These are phyloP conservation scores for Drosophila anomalata DNA, from an alignment of 2,888 invertebrate genomes.

Conservation along the genomic window DNA sequence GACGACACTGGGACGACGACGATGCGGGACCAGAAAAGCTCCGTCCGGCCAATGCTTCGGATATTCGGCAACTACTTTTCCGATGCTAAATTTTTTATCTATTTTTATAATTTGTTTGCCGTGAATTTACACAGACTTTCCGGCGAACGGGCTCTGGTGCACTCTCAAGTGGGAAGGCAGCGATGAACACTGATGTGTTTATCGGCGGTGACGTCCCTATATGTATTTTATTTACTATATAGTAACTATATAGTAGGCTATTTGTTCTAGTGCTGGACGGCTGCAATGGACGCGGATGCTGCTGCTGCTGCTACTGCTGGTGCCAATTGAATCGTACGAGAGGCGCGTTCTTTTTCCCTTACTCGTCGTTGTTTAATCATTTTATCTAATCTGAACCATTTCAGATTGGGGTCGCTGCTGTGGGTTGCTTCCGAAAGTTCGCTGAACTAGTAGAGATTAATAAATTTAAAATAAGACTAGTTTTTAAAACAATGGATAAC, in stretches of 20 bases:
- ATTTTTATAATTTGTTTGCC: slow-evolving; percentile 64
- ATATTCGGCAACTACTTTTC: slow-evolving; percentile 72
- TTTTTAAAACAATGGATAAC: too few relatives aligned
- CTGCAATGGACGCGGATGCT: slow-evolving; percentile 54
- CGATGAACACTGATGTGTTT: slow-evolving; percentile 9
- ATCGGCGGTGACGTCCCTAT: slow-evolving; percentile 5
- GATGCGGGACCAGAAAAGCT: slow-evolving; percentile 53
- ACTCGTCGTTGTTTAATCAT: slow-evolving; percentile 62
- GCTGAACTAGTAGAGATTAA: too few relatives aligned
- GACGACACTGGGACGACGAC: slow-evolving; percentile 62
- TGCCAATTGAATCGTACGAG: slow-evolving; percentile 58
- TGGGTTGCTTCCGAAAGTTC: not conserved
- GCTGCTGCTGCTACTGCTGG: slow-evolving; percentile 36
- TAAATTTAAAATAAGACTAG: too few relatives aligned
- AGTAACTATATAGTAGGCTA: not conserved
- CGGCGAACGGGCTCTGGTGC: slow-evolving; percentile 27
- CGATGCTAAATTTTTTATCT: slow-evolving; percentile 59
- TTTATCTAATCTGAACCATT: slow-evolving; percentile 66
- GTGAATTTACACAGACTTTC: slow-evolving; percentile 38
- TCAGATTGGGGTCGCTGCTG: slow-evolving; percentile 45
- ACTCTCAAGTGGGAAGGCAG: slow-evolving; percentile 18
- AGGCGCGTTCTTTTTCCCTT: slow-evolving; percentile 47
- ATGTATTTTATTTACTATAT: not conserved
- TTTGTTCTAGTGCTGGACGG: slow-evolving; percentile 35
- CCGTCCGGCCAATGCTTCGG: slow-evolving; percentile 42